Base-by-base conservation (phyloP, 2,113 vertebrate species). In the Nibea coibor region DNA sequence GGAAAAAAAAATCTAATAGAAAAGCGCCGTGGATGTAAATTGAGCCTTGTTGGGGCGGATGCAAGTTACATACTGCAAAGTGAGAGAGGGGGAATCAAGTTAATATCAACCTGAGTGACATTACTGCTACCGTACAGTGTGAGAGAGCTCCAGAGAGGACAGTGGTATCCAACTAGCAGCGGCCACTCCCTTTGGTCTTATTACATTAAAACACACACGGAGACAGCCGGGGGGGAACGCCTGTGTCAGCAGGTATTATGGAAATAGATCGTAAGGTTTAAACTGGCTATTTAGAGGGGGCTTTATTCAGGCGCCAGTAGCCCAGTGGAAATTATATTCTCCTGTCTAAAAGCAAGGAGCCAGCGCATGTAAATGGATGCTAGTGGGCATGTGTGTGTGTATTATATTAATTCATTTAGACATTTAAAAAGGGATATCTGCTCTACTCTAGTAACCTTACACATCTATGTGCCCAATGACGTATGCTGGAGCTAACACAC, bases 1-100 rank as follows among this genome's bases (percentile, higher is more conserved):
- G 61, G 59, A 85, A 78, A 89, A 92, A 95, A 78, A 89, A 92
- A 95, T 95, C 90, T 93, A 95, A 95, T 95, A 94, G 84, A 95
- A 93, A 94, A 93, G 87, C 92, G 88, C 90, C 91, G 89, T 93
- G 92, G 91, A 95, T 95, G 93, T 88, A 94, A 95, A 95, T 95
- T 78, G 82, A 66, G 81, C 75, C 77, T 91, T 91, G 89, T 82
- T 74, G 78, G 71, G 85, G 53, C 75, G 39, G 48, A 69, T 42
- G 78, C 78, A 74, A 78, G 87, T 83, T 89, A 70, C 64, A 83
- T 85, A 85, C 75, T 82, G 78, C 66, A 76, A 82, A 83, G 72
- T 80, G 78, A 88, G 83, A 76, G 72, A 80, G 39, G 39, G 63
- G 67, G 86, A 82, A 91, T 91, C 82, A 87, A 84, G 91, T 92